Conservation (phyloP, 1,140 invertebrate species). For the Andricus grossulariae region DNA sequence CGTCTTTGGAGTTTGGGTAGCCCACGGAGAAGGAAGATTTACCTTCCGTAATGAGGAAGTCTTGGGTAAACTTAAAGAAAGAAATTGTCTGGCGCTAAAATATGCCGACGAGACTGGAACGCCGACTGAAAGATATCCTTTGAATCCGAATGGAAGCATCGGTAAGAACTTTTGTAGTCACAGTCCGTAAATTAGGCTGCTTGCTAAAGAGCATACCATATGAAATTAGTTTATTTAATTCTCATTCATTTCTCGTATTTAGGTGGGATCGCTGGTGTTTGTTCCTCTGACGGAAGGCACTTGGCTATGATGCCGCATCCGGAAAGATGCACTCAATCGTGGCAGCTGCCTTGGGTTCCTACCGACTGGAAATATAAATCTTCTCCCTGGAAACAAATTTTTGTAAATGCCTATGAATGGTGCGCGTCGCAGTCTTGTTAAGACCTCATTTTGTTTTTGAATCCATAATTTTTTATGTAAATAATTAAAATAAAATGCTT, state of each 20-base stretch:
- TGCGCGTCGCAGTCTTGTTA: conserved; percentile 57
- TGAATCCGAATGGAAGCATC: conserved; percentile 95
- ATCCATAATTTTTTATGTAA: neutral
- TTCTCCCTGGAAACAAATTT: conserved; percentile 95
- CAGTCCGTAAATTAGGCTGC: conserved; percentile 7
- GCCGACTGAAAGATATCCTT: conserved; percentile 89
- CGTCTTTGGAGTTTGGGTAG: conserved; percentile 94
- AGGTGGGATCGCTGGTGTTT: conserved; percentile 91
- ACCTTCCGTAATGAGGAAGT: conserved; percentile 77
- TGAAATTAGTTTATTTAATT: too few species aligned
- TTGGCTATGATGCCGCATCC: conserved; percentile 99
- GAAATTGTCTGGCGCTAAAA: conserved; percentile 84
- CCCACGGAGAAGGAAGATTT: conserved; percentile 95
- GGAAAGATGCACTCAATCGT: conserved; percentile 89
- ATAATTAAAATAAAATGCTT: too few species aligned
- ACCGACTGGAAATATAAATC: conserved; percentile 74
- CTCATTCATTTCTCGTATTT: conserved; percentile 27
- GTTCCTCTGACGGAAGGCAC: conserved; percentile 92
- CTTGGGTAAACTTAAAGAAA: conserved; percentile 77
- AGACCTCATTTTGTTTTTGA: neutral
- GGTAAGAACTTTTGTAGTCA: conserved; percentile 69
- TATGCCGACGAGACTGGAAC: conserved; percentile 89
- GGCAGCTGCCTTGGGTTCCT: conserved; percentile 90
- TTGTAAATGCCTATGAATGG: conserved; percentile 94
- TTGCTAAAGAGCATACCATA: too few species aligned